Evolutionary conservation across 2,113 vertebrate genomes (phyloP), one percentile per base, ranked within the genome.

Genomic region (Bos javanicus): DNA sequence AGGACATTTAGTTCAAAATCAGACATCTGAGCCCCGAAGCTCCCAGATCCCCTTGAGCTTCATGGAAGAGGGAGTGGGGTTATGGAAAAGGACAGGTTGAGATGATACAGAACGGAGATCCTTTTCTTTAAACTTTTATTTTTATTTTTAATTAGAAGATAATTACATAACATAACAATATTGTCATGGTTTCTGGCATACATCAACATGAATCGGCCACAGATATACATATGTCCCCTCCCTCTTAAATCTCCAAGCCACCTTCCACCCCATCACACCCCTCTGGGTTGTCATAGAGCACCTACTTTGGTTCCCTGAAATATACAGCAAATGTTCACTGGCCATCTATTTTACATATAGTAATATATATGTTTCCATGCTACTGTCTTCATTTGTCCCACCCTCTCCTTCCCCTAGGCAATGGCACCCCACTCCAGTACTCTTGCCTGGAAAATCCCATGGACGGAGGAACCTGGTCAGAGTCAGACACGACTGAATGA

Each of bases 1-100:
- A 78, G 5, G 26, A 90, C 50, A 76, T 59, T 78, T 59, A 54
- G 13, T 43, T 83, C 54, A 89, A 92, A 74, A 14, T 52, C 21
- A 81, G 26, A 62, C 3, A 64, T 26, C 48, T 87, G 15, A 82
- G 60, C 26, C 48, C 30, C 36, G 82, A 14, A 71, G 50, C 10
- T 87, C 9, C 89, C 59, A 16, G 16, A 33, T 23, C 1, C 5
- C 59, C 43, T 28, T 52, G 28, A 92, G 8, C 56, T 80, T 91
- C 13, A 7, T 43, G 17, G 12, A 30, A 16, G 9, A 15, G 1
- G 6, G 11, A 56, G 4, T 7, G 21, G 43, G 3, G 0, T 2
- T 46, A 19, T 9, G 28, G 36, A 48, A 60, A 87, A 39, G 10
- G 54, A 11, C 26, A 67, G n/a, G 6, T 12, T 90, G 7, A 88